A percentile compares a stretch with the other conserved stretches of the same genome.
These are phyloP conservation scores for Vireo altiloquus DNA, from an alignment of 2,113 vertebrate genomes.

Conservation along the genomic window DNA sequence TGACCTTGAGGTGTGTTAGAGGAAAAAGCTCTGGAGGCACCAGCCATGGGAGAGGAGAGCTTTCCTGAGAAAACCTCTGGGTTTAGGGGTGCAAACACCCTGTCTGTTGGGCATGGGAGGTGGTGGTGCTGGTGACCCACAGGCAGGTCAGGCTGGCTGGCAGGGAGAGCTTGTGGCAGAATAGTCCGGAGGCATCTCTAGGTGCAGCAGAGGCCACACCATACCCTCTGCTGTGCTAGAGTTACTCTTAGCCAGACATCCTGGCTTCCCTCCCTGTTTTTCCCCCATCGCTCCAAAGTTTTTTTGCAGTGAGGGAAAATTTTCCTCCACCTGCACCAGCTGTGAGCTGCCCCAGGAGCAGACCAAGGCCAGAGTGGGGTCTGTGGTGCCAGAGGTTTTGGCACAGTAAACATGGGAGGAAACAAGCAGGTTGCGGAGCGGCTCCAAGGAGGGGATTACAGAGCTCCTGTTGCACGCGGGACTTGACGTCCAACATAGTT, in stretches of 20 bases:
- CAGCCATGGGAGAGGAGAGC: not conserved
- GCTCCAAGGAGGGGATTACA: not conserved
- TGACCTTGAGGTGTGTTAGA: not conserved
- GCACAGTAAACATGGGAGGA: not conserved
- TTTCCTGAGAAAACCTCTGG: not conserved
- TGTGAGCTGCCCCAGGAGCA: not conserved
- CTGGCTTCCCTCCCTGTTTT: not conserved
- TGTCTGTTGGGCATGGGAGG: not conserved
- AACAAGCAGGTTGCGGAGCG: accelerated
- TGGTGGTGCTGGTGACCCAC: no score
- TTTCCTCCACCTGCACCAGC: not conserved
- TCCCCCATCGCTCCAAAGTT: accelerated
- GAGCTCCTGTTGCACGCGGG: not conserved
- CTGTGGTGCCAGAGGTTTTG: not conserved
- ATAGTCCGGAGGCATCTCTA: accelerated
- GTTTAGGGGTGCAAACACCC: not conserved
- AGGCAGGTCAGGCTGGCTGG: not conserved
- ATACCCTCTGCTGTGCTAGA: not conserved
- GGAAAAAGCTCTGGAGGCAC: not conserved
- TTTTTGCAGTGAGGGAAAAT: not conserved
- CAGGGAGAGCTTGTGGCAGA: not conserved
- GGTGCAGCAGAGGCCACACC: accelerated
- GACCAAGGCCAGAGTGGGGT: not conserved
- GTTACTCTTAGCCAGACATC: no score
- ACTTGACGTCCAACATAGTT: not conserved